A percentile compares a stretch with the other conserved stretches of the same genome.
These are phyloP conservation scores for Coenobita brevimanus DNA, from an alignment of 1,140 invertebrate genomes.

Conservation along the genomic window DNA sequence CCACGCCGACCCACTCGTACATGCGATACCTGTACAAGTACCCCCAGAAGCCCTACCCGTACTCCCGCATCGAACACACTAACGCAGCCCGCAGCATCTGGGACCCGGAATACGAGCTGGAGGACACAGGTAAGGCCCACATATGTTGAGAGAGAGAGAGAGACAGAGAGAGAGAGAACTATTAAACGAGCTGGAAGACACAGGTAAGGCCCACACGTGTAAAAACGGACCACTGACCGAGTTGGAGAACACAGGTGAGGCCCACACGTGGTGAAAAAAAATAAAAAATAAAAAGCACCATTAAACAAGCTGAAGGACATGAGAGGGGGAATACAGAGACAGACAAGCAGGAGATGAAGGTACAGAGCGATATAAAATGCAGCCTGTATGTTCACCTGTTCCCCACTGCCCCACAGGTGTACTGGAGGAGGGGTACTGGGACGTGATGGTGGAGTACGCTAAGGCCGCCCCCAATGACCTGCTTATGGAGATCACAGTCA, in stretches of 20 bases:
- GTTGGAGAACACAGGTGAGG: constrained; percentile 73
- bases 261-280: too few relatives aligned
- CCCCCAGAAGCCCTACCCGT: constrained; percentile 73
- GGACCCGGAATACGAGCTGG: constrained; percentile 73
- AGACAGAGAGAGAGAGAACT: too few relatives aligned
- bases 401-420: constrained; percentile 72
- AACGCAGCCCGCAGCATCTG: constrained; percentile 70
- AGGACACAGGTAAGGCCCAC: constrained; percentile 72
- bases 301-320: too few relatives aligned
- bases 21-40: constrained; percentile 75
- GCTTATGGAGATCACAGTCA: constrained; percentile 72
- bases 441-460: constrained; percentile 74
- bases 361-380: too few relatives aligned
- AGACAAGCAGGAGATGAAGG: too few relatives aligned
- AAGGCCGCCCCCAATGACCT: constrained; percentile 73
- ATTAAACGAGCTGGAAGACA: constrained; percentile 74
- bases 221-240: too few relatives aligned
- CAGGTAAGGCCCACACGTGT: constrained; percentile 70
- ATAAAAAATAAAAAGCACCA: too few relatives aligned
- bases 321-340: too few relatives aligned
- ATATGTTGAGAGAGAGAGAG: neutral
- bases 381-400: too few relatives aligned
- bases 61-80: constrained; percentile 71
- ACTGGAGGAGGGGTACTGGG: constrained; percentile 74
- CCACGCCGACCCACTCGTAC: constrained; percentile 74